Base-by-base conservation (phyloP, 2,888 invertebrate genomes). In the Prosapia bicincta region DNA sequence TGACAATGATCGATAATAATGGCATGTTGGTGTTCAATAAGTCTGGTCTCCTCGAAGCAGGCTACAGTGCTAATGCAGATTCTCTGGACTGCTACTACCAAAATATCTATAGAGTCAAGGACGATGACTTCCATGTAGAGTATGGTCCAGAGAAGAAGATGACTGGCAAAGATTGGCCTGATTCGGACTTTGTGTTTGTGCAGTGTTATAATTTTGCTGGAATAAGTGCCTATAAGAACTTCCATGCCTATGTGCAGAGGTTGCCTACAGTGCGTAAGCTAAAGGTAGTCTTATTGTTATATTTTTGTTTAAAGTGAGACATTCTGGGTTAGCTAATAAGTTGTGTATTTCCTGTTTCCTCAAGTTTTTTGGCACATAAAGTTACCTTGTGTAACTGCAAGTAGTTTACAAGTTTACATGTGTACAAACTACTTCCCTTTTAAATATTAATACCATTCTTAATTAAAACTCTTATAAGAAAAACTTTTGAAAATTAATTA, bases 131-230 rank as follows among this genome's bases (percentile, higher is more conserved):
- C 26, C 69, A 72, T 28, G 71, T 80, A 25, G 66, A 74, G 5
- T 79, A 78, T n/a, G 78, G 79, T 1, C 69, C 72, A 13, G 71
- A 74, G 23, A 77, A 69, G 6, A 69, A 69, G 2, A 79, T 81
- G 66, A 69, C 71, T 20, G 78, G 76, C 10, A 67, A 77, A 6
- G 79, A 78, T 23, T 72, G 76, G 38, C 78, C 79, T 7, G 32
- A 69, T 0, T 77, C 79, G 5, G 81, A 81, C 65, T 82, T 81
- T 76, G 77, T 81, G n/a, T 79, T 78, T 24, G 81, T 79, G 0
- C 73, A 79, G 66, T 82, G 82, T 70, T 72, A 76, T 10, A 80
- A 80, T 66, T 76, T 78, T 10, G 73, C 79, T 20, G 78, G 78
- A 3, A 38, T 79, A 0, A 71, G 76, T 7, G 76, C 81, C 7